Conservation (phyloP, 92 coral and sea anemone species). For the Porites evermanni region DNA sequence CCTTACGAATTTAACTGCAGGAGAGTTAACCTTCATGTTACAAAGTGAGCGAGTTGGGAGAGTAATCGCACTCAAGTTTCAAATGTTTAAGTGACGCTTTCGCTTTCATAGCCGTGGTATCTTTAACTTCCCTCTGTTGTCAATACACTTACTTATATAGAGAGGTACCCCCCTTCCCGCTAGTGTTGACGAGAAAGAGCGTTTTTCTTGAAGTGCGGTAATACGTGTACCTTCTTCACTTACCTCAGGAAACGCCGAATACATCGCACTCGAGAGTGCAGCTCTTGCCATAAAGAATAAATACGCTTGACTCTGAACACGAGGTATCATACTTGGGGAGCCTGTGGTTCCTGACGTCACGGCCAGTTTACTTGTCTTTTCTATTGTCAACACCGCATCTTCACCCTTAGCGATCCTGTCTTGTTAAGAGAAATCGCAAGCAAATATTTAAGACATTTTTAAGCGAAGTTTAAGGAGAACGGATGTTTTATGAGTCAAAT, state of each 20-base stretch:
- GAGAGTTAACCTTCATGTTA: no score
- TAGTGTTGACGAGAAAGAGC: neutral
- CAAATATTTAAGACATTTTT: neutral
- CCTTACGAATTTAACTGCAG: no score
- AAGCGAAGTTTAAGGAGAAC: neutral
- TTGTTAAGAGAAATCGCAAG: neutral
- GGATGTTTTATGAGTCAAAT: no score
- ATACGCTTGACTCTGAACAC: neutral
- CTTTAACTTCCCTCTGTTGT: no score
- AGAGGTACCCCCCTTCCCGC: neutral
- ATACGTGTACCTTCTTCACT: neutral
- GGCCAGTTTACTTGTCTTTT: neutral
- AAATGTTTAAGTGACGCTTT: no score
- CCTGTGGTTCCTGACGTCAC: constrained; percentile 1
- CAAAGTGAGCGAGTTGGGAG: no score
- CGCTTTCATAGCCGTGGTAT: no score
- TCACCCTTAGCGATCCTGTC: constrained; percentile 6
- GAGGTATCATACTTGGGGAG: neutral
- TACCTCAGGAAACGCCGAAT: neutral
- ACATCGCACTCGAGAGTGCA: neutral
- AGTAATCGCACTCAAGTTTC: no score
- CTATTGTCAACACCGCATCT: neutral
- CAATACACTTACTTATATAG: no score
- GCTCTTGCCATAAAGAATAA: neutral
- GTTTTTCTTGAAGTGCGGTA: neutral